Evolutionary conservation across 2,888 invertebrate species (phyloP), one percentile per base, ranked within the genome.

Genomic region (Elmis aenea): DNA sequence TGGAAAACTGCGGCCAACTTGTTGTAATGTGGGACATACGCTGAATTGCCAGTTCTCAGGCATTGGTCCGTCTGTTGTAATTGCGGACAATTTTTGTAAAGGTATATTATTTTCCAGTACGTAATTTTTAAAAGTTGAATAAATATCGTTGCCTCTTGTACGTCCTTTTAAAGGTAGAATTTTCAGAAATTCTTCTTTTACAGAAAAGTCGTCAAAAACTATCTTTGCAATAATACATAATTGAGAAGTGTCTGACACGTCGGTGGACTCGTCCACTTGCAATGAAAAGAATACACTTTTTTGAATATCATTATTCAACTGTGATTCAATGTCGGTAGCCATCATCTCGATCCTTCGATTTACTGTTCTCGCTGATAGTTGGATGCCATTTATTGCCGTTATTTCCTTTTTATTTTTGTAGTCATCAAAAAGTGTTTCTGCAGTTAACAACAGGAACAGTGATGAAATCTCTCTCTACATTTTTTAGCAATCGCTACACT

Each of bases 391-490:
- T 37, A 53, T 54, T 24, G 50, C 50, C 40, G 49, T 45, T 34
- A 55, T 53, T 43, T 55, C 51, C 14, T 26, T 32, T 48, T 52
- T 50, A 22, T 50, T 50, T 33, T 34, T 41, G 42, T 47, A 52
- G 21, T 36, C 33, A 11, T 27, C 22, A 38, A 52, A 52, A 9
- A 51, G 21, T 14, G 30, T 8, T 10, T 51, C 42, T 27, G 38
- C 48, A 33, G 41, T 40, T 40, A 26, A 24, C 26, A 48, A 26
- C 12, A 45, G 27, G 26, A n/a, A n/a, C n/a, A n/a, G n/a, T n/a
- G n/a, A n/a, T n/a, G n/a, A n/a, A n/a, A n/a, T n/a, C n/a, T n/a
- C n/a, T n/a, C n/a, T n/a, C 46, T 46, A 22, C 26, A 6, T 27
- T 29, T 27, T 33, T 44, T 47, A 14, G 43, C 34, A n/a, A 48